phyloP scores from a whole-genome alignment of 2,888 invertebrate species.

The Baccha elongata region DNA sequence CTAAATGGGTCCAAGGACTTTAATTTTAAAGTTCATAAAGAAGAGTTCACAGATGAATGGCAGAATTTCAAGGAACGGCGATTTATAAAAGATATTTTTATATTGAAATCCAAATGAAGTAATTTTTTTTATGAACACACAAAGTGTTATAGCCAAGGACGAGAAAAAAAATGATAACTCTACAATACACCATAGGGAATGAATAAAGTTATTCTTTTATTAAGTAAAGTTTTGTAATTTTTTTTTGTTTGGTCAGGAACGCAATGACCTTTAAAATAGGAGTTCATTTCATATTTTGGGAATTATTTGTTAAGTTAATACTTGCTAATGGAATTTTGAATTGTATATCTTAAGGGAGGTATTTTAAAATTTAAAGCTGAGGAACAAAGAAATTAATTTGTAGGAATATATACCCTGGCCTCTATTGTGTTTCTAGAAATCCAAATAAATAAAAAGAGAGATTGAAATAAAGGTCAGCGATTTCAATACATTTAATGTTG shows the following conservation, averaged over 20 bases:
- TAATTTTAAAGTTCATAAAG: conserved; percentile 24
- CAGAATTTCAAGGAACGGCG: not conserved
- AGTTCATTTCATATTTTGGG: not conserved
- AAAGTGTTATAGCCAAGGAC: conserved; percentile 26
- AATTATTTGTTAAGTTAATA: not conserved
- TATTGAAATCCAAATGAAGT: conserved; percentile 11
- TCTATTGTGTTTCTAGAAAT: too few species aligned
- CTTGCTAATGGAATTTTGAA: not conserved
- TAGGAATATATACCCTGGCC: too few species aligned
- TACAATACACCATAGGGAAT: conserved; percentile 1
- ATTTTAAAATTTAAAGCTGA: too few species aligned
- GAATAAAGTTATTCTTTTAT: conserved; percentile 7
- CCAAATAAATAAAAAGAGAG: too few species aligned
- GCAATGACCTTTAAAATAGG: not conserved
- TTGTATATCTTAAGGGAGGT: not conserved
- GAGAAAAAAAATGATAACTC: not conserved
- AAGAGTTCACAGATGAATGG: conserved; percentile 20
- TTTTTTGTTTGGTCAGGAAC: not conserved
- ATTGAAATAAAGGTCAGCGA: too few species aligned
- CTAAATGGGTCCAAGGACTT: not conserved
- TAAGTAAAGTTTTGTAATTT: not conserved
- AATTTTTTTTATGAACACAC: conserved; percentile 32
- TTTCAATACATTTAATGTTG: too few species aligned
- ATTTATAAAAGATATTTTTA: not conserved
- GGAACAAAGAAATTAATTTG: too few species aligned